Percentiles rank a stretch among this genome's conserved stretches.
Conservation (phyloP, 2,797 vertebrate species). For the Poeciliopsis infans region DNA sequence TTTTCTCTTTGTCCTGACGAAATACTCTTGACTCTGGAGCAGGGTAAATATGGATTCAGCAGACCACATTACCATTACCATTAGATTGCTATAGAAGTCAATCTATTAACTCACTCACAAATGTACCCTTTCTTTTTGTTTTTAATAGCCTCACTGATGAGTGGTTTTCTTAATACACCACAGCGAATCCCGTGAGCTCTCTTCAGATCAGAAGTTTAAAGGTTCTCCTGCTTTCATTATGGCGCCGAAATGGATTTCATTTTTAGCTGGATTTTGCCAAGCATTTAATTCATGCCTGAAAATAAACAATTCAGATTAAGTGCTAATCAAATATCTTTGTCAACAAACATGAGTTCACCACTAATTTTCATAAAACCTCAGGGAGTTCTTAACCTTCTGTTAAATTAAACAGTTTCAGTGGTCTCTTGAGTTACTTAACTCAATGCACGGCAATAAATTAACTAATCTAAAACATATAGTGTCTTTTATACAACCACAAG, state of each 20-base stretch:
- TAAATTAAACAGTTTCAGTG: not conserved
- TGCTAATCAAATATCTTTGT: not conserved
- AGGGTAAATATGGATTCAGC: not conserved
- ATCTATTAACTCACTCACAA: not conserved
- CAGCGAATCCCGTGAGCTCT: not conserved
- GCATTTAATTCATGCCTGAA: not conserved
- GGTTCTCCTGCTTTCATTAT: not conserved
- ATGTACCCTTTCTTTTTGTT: not conserved
- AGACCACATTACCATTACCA: not conserved
- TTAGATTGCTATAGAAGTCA: not conserved
- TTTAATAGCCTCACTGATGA: not conserved
- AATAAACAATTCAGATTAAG: not conserved
- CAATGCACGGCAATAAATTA: not conserved
- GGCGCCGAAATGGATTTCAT: not conserved
- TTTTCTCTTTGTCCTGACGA: not conserved
- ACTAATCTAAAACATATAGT: not conserved
- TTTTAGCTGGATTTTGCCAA: not conserved
- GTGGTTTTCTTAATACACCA: not conserved
- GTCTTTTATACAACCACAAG: not conserved
- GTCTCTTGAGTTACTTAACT: not conserved
- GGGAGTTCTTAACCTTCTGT: not conserved
- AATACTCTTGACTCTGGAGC: not conserved
- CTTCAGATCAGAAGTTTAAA: not conserved
- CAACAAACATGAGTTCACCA: not conserved
- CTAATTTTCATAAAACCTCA: not conserved